Evolutionary conservation across 2,113 vertebrate genomes (phyloP), one percentile per base, ranked within the genome.

Genomic region (Abramis brama): DNA sequence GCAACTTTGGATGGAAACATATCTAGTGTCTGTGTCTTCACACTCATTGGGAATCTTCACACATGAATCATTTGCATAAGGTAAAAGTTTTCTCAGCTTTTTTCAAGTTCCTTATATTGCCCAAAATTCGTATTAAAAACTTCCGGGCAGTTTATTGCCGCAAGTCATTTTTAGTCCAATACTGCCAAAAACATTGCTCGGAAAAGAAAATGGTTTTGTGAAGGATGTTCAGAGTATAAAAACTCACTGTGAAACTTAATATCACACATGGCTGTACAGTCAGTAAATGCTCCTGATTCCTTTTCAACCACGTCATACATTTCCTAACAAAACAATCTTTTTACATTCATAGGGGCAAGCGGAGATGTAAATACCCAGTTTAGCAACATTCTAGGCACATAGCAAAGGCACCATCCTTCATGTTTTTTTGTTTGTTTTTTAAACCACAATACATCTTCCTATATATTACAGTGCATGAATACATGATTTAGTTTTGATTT

Each of bases 391-490:
- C n/a, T 55, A 30, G 5, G 5, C 2, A 43, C 27, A 30, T 71
- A 10, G 45, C 43, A 47, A 23, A 6, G 59, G 15, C 60, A 43
- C 1, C 39, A 39, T 6, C 0, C 39, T 39, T 39, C 39, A 8
- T 9, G 8, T 10, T 43, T 62, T 64, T 62, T 59, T 4, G 4
- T 2, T 47, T 10, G 30, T 2, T 77, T 17, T 57, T 39, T 62
- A 57, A 81, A 87, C 80, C 50, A 36, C 33, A 25, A 68, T 23
- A 55, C 71, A 47, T 62, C 55, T n/a, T 83, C 30, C 27, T 83
- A 62, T 59, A 66, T 55, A 66, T 64, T 70, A 19, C 10, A 78
- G 9, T 36, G 77, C 12, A 39, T n/a, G 0, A 12, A 52, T 23
- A 59, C 36, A 45, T n/a, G 6, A 10, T 36, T 43, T 25, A 57